Base-by-base conservation (phyloP, 2,113 vertebrate species). In the Sporophila hypoxantha region DNA sequence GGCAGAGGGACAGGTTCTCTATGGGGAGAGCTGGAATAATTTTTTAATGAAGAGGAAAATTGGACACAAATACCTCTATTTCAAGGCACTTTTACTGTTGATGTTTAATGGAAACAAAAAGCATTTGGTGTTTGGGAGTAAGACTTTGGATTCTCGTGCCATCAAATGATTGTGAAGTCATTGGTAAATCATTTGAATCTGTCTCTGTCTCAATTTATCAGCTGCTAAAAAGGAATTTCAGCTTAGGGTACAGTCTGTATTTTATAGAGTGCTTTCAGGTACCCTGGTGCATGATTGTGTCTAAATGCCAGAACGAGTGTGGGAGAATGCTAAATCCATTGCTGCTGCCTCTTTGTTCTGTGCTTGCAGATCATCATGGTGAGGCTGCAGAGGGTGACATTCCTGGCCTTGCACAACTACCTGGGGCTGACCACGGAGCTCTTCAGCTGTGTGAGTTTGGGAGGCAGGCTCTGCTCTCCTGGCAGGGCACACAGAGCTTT, bases 401-500 rank as follows among this genome's bases (percentile, higher is more conserved):
- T 99, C 85, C 96, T 99, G 5, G 98, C 98, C 36, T 90, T 99
- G 80, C 98, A 99, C 96, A 98, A 98, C 97, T 99, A 99, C 96
- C 97, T 99, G 14, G 99, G 99, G 29, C 96, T 99, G 91, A 99
- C 98, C 22, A 98, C 98, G 0, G 99, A 99, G 94, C 99, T 99
- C 88, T 99, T 99, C 95, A 99, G 96, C 71, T 95, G 97, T 46
- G 99, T 99, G 81, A 95, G 98, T 97, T 12, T 52, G 76, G 32
- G 14, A 20, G 53, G 5, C 18, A 2, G n/a, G n/a, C 60, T 50
- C 34, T 37, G 49, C 52, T 46, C 36, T 62, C 47, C 17, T 57
- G 36, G 3, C 69, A 37, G 22, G 29, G 27, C 70, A 70, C 46
- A 9, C 9, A 9, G 34, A 42, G 29, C 2, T 20, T 17, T 32